phyloP scores from a whole-genome alignment of 2,113 vertebrate species.

The Hystrix brachyura region DNA sequence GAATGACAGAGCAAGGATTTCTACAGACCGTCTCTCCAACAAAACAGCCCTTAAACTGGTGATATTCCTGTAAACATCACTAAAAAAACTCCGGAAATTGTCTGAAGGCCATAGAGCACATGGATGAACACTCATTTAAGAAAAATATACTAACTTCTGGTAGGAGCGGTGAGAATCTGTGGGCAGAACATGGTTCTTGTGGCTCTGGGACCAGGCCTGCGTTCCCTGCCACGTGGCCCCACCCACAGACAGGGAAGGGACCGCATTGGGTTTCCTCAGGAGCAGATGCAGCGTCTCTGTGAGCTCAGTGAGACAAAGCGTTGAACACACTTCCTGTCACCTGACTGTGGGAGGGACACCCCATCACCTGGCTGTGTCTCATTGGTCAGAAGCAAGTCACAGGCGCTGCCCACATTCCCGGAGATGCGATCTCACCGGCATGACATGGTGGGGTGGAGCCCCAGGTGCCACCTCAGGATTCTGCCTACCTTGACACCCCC shows the following conservation, averaged over 20 bases:
- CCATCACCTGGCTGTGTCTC: not conserved
- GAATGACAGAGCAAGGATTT: not conserved
- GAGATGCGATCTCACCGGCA: too few relatives aligned
- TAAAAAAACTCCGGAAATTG: not conserved
- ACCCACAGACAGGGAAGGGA: too few relatives aligned
- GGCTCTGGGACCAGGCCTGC: not conserved
- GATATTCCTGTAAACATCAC: not conserved
- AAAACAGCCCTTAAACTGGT: not conserved
- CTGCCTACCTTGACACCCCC: accelerated
- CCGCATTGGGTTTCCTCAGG: not conserved
- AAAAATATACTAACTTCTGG: not conserved
- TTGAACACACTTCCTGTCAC: accelerated
- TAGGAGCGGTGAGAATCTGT: not conserved
- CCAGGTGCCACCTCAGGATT: not conserved
- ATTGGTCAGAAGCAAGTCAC: not conserved
- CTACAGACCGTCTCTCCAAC: not conserved
- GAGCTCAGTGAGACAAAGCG: not conserved
- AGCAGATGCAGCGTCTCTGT: not conserved
- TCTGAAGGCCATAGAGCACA: not conserved
- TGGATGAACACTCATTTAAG: not conserved
- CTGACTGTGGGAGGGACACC: accelerated
- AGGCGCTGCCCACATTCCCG: too few relatives aligned
- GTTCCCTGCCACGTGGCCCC: not conserved
- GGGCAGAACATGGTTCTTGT: not conserved
- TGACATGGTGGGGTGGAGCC: accelerated